Percentiles rank a stretch among this genome's conserved stretches.
Evolutionary conservation across 2,113 vertebrate genomes (phyloP).

Genomic region (Pseudopodoces humilis): DNA sequence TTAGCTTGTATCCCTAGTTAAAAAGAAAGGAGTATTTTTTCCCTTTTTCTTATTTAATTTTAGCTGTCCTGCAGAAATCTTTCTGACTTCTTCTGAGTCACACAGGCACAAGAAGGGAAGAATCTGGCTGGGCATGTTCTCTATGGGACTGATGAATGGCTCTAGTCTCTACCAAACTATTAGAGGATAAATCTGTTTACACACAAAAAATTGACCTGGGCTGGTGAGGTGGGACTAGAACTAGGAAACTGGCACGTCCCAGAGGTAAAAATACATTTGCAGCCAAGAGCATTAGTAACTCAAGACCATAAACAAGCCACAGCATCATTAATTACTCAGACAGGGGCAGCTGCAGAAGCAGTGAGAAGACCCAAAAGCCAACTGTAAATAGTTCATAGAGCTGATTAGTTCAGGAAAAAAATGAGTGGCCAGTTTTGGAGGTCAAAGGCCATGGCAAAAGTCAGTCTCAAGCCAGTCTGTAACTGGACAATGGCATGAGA

Average conservation of each 20-base stretch:
- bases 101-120: neutral
- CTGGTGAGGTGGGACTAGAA: slow-evolving; percentile 70
- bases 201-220: slow-evolving; percentile 71
- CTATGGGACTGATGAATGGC: slow-evolving; percentile 59
- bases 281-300: slow-evolving; percentile 72
- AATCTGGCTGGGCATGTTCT: slow-evolving; percentile 33
- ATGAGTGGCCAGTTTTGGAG: slow-evolving; percentile 56
- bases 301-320: slow-evolving; percentile 72
- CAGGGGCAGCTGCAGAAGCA: slow-evolving; percentile 64
- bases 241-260: slow-evolving; percentile 67
- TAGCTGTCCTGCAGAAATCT: neutral
- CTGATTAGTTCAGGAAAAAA: slow-evolving; percentile 64
- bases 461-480: slow-evolving; percentile 47
- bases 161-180: slow-evolving; percentile 52
- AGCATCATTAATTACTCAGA: slow-evolving; percentile 73
- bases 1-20: neutral
- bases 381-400: slow-evolving; percentile 66
- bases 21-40: neutral
- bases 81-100: neutral
- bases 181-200: slow-evolving; percentile 74
- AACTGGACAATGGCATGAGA: slow-evolving; percentile 35
- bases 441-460: slow-evolving; percentile 56
- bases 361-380: slow-evolving; percentile 69
- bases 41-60: neutral
- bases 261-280: slow-evolving; percentile 72